phyloP scores from a whole-genome alignment of 2,797 vertebrate species.

The Mormyrus hasselquistii region DNA sequence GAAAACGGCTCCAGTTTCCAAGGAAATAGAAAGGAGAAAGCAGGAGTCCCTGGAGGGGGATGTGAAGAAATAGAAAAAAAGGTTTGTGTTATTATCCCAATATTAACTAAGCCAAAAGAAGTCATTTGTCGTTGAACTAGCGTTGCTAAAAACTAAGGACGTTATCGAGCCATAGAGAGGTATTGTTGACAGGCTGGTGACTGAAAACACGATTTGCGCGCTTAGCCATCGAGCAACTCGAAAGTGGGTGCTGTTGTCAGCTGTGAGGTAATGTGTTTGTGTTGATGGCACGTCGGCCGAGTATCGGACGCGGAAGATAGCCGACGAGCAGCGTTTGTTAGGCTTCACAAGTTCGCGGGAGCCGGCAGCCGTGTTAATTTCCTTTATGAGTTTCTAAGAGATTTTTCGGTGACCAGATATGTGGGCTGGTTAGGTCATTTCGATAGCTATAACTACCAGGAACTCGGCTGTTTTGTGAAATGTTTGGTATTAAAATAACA shows the following conservation, averaged over 20 bases:
- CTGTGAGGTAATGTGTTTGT: neutral
- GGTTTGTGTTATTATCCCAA: slow-evolving; percentile 26
- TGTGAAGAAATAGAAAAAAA: slow-evolving; percentile 41
- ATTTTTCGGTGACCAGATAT: neutral
- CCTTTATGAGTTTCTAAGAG: neutral
- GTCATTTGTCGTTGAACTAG: neutral
- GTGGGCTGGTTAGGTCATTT: neutral
- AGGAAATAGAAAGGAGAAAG: slow-evolving; percentile 28
- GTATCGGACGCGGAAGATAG: neutral
- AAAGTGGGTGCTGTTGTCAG: neutral
- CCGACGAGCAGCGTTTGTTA: neutral
- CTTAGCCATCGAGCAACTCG: neutral
- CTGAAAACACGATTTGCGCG: neutral
- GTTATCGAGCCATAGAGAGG: neutral
- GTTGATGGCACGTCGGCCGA: neutral
- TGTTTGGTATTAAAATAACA: neutral
- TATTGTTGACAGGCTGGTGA: neutral
- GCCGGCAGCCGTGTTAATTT: neutral
- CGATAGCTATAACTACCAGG: neutral
- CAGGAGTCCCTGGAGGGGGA: slow-evolving; percentile 34
- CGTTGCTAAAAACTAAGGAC: neutral
- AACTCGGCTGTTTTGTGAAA: neutral
- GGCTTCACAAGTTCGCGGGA: neutral
- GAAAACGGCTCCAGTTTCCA: slow-evolving; percentile 52
- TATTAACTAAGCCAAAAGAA: neutral